Conservation (phyloP, 53 echinoderm and acorn worm species). For the Pentamera pediparva region DNA sequence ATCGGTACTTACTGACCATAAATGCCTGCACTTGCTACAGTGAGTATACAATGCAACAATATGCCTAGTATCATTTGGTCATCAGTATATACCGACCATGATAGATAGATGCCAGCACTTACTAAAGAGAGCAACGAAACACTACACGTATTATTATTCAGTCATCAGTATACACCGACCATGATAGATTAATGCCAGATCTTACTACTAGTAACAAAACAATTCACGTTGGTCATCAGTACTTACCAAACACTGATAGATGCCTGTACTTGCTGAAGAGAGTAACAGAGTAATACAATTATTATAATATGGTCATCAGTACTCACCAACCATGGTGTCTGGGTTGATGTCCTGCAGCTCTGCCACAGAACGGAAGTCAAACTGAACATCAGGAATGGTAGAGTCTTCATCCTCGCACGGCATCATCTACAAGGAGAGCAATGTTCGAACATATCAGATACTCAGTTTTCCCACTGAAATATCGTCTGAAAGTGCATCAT, state of each 20-base stretch:
- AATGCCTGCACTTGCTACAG: too few species aligned
- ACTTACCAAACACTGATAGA: constrained; percentile 90
- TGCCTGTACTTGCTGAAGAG: too few species aligned
- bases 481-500: too few species aligned
- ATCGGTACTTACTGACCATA: too few species aligned
- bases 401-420: constrained; percentile 63
- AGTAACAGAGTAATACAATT: neutral
- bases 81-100: too few species aligned
- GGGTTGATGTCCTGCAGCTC: constrained; percentile 67
- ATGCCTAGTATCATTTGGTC: too few species aligned
- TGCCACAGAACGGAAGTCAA: constrained; percentile 69
- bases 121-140: too few species aligned
- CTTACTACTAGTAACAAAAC: neutral
- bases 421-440: constrained; percentile 13
- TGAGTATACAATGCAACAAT: too few species aligned
- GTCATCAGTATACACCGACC: too few species aligned
- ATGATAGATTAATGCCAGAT: too few species aligned
- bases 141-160: neutral
- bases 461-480: too few species aligned
- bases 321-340: constrained; percentile 80
- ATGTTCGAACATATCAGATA: neutral
- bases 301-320: neutral
- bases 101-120: too few species aligned
- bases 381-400: constrained; percentile 66
- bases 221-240: neutral